Base-by-base conservation (phyloP, 2,797 vertebrate genomes). In the Myotis findleyi region DNA sequence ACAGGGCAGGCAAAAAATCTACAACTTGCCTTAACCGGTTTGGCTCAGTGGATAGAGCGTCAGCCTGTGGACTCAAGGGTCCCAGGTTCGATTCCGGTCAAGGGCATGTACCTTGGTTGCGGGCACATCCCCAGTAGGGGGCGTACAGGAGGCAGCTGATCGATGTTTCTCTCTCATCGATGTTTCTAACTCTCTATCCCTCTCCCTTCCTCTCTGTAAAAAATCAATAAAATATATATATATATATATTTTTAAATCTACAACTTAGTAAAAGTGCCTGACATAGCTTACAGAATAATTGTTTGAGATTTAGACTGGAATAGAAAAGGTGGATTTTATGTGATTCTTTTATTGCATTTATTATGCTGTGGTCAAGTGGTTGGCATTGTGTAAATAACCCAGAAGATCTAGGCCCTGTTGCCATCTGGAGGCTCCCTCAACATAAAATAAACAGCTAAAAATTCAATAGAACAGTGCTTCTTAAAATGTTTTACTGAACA, bases 391-490 rank as follows among this genome's bases (percentile, higher is more conserved):
- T 86, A 92, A 93, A 93, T 79, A 91, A 86, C 1, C 21, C 30
- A 86, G 57, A 88, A 55, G 55, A 75, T 36, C 7, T 17, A 80
- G 41, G 21, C 2, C 59, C 53, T 88, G 41, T 7, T 87, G 47
- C 44, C 76, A 4, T 33, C 36, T 71, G 55, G 30, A 86, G 23
- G 71, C 3, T 88, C 44, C 25, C 75, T 64, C 18, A 92, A 75
- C 44, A 82, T 82, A 84, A 91, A 59, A 84, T 80, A 87, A 92
- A 92, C 6, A 80, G 38, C n/a, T 85, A 38, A 95, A 93, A 79
- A 36, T 8, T 76, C 72, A 80, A 81, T 41, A 79, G 30, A 96
- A 82, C 27, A 55, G n/a, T 57, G 23, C 33, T 88, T 83, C 36
- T 83, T 87, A 69, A 90, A 57, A 47, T 59, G 51, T 95, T 95